Evolutionary conservation across 1,140 invertebrate genomes (phyloP), one percentile per base, ranked within the genome.

Genomic region (Zaprionus nigranus): DNA sequence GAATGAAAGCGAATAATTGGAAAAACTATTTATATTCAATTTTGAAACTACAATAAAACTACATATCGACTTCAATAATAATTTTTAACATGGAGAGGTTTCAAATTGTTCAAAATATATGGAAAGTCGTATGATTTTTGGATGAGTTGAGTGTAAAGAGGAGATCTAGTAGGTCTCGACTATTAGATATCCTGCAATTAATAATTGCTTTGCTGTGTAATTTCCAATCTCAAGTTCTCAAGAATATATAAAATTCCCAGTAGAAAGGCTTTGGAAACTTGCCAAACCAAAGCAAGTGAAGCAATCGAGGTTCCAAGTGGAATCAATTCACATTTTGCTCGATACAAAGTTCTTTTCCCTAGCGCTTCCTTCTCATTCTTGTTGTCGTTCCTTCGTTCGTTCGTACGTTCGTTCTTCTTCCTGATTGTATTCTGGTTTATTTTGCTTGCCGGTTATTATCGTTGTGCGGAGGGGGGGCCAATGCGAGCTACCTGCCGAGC

Each of bases 391-490:
- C 11, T 20, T 51, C 11, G 9, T 51, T 51, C 38, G 9, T 51
- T 12, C 46, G 13, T 15, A 9, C 17, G 20, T 28, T 11, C 30
- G 26, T 38, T 61, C 22, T 46, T 9, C 17, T 43, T 26, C 38
- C 56, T 61, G 57, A 34, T 53, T 62, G 49, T 70, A 62, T 59
- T 60, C 43, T 68, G 54, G 36, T 59, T 67, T 68, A 68, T 59
- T 46, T 34, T 34, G 56, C 56, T 34, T 28, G 28, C 30, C 63
- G 40, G 64, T 67, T 69, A 69, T 69, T 60, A 60, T 51, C 57
- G 49, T 53, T 15, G 66, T 36, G n/a, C 7, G 24, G n/a, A 30
- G 11, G 4, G n/a, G 4, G 12, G 56, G 17, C 2, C n/a, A 22
- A 12, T 17, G 2, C 5, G 13, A 46, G 17, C 34, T 15, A 43